Evolutionary conservation across 2,888 invertebrate genomes (phyloP).

Genomic region (Nomada flava): DNA sequence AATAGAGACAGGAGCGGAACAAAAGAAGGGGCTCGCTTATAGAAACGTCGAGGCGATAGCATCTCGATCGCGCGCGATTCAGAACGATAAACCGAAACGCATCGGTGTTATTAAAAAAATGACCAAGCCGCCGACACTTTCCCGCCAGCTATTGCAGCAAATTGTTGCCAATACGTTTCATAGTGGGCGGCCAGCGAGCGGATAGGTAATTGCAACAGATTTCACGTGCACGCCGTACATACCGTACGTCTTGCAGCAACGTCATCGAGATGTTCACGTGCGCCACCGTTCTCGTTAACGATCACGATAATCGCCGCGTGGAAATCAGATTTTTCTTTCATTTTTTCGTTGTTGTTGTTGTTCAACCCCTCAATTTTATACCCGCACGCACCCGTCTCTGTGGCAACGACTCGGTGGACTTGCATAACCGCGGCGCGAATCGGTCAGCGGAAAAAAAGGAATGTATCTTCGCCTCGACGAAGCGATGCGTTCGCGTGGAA

Average conservation of each 20-base stretch:
- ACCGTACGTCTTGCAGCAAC: constrained; percentile 3
- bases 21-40: background rate
- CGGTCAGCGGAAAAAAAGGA: background rate
- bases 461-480: background rate
- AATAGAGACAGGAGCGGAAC: background rate
- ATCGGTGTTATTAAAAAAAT: constrained; percentile 32
- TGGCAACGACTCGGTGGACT: background rate
- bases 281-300: constrained; percentile 38
- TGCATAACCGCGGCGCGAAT: background rate
- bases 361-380: background rate
- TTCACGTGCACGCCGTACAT: constrained; percentile 41
- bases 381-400: too few relatives aligned
- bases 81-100: constrained; percentile 39
- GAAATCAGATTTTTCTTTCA: constrained; percentile 24
- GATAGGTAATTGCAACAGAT: constrained; percentile 60
- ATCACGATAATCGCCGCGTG: background rate
- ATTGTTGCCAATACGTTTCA: constrained; percentile 63
- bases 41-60: constrained; percentile 21
- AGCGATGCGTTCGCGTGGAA: constrained; percentile 12
- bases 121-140: constrained; percentile 67
- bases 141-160: constrained; percentile 67
- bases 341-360: background rate
- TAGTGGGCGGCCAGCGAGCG: constrained; percentile 63
- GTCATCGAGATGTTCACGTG: constrained; percentile 50
- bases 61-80: constrained; percentile 39